A percentile compares a stretch with the other conserved stretches of the same genome.
phyloP scores from a whole-genome alignment of 2,888 invertebrate species.

The Gisinianus flammeolus region DNA sequence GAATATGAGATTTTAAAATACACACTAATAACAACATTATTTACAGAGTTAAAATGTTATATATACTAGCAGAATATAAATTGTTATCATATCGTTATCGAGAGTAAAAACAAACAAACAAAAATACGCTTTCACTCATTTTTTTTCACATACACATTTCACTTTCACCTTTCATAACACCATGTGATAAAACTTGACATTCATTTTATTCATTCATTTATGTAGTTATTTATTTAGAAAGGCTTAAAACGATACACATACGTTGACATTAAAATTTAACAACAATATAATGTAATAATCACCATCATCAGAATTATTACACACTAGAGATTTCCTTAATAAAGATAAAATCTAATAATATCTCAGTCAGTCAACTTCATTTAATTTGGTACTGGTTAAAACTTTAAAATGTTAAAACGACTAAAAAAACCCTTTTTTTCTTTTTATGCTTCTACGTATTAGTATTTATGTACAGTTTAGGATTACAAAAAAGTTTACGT shows the following conservation, averaged over 20 bases:
- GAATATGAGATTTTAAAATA: background rate
- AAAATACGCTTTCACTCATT: background rate
- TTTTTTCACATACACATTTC: background rate
- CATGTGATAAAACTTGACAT: background rate
- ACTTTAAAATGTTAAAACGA: conserved; percentile 12
- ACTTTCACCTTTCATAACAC: too few relatives aligned
- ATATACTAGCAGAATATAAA: background rate
- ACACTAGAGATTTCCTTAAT: conserved; percentile 22
- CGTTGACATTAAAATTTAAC: background rate
- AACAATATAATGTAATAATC: background rate
- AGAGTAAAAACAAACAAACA: background rate
- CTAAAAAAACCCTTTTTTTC: background rate
- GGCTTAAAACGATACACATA: background rate
- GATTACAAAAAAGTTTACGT: too few relatives aligned
- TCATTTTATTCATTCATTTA: background rate
- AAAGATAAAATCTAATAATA: conserved; percentile 43
- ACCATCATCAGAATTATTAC: background rate
- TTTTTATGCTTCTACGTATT: background rate
- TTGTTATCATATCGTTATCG: background rate
- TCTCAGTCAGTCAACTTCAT: conserved; percentile 51
- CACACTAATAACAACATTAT: background rate
- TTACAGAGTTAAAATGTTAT: background rate
- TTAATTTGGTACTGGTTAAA: conserved; percentile 46
- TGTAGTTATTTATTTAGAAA: background rate
- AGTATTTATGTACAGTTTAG: background rate